Evolutionary conservation across 2,888 invertebrate genomes (phyloP).

Genomic region (Blera fallax): DNA sequence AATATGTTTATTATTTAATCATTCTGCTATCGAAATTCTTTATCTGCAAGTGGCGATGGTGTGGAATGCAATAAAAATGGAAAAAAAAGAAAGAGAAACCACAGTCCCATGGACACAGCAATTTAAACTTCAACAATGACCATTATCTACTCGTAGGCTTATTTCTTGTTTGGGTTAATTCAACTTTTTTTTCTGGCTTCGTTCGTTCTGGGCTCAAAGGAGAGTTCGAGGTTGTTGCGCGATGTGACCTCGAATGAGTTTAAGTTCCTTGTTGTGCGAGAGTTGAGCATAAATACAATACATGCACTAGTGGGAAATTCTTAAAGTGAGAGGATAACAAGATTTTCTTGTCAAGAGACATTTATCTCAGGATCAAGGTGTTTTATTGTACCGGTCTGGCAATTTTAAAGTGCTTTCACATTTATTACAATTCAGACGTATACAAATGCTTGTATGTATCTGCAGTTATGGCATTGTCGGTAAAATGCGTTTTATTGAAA

Average conservation of each 20-base stretch:
- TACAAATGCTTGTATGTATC: background rate
- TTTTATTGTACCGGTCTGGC: background rate
- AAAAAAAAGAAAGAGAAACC: constrained; percentile 24
- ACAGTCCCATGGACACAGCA: constrained; percentile 48
- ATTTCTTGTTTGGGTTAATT: constrained; percentile 27
- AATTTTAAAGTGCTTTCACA: constrained; percentile 22
- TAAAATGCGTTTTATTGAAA: background rate
- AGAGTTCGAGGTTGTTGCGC: constrained; percentile 58
- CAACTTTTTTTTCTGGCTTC: background rate
- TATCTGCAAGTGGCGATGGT: constrained; percentile 17
- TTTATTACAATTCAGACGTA: background rate
- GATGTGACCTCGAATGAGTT: constrained; percentile 59
- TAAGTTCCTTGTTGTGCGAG: constrained; percentile 59
- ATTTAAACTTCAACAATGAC: constrained; percentile 46
- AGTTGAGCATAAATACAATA: background rate
- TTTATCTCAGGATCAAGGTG: constrained; percentile 70
- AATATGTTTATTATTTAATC: background rate
- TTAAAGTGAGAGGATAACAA: constrained; percentile 66
- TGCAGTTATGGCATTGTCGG: background rate
- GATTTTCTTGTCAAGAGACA: constrained; percentile 56
- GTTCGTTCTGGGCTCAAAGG: constrained; percentile 37
- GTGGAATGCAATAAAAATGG: constrained; percentile 3
- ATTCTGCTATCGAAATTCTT: constrained; percentile 50
- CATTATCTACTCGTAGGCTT: constrained; percentile 43
- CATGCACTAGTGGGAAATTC: background rate